phyloP scores from a whole-genome alignment of 2,888 invertebrate genomes.

The Eristalinus aeneus region DNA sequence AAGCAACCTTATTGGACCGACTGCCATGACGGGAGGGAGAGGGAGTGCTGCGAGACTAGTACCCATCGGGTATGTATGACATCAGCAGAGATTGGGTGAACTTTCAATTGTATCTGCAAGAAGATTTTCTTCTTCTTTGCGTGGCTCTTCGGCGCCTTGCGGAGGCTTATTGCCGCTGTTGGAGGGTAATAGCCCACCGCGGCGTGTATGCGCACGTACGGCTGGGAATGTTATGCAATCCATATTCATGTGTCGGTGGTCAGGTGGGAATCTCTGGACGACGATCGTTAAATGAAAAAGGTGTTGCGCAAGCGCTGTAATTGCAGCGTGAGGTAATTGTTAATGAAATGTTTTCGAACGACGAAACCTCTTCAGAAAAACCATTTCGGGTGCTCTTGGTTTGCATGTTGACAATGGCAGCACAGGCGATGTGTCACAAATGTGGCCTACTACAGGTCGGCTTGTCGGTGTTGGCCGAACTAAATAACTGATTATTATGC shows the following conservation, averaged over 20 bases:
- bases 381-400: constrained; percentile 35
- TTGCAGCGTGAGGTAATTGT: constrained; percentile 64
- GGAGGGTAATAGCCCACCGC: constrained; percentile 58
- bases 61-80: constrained; percentile 52
- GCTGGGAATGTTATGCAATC: constrained; percentile 33
- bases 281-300: constrained; percentile 14
- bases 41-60: neutral
- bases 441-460: constrained; percentile 22
- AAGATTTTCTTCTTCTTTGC: constrained; percentile 34
- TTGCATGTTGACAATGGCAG: constrained; percentile 3
- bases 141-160: neutral
- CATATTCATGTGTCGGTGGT: constrained; percentile 45
- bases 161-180: constrained; percentile 8
- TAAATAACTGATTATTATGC: constrained; percentile 16
- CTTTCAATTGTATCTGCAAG: constrained; percentile 67
- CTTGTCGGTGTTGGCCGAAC: neutral
- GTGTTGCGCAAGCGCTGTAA: constrained; percentile 54
- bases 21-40: neutral
- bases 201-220: constrained; percentile 18
- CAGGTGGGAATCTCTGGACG: constrained; percentile 17
- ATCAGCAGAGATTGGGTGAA: constrained; percentile 56
- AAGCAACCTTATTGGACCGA: neutral
- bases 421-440: constrained; percentile 17
- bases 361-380: constrained; percentile 1
- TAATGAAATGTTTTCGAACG: constrained; percentile 46